phyloP scores from a whole-genome alignment of 2,797 vertebrate genomes.

The Eulemur rubriventer region DNA sequence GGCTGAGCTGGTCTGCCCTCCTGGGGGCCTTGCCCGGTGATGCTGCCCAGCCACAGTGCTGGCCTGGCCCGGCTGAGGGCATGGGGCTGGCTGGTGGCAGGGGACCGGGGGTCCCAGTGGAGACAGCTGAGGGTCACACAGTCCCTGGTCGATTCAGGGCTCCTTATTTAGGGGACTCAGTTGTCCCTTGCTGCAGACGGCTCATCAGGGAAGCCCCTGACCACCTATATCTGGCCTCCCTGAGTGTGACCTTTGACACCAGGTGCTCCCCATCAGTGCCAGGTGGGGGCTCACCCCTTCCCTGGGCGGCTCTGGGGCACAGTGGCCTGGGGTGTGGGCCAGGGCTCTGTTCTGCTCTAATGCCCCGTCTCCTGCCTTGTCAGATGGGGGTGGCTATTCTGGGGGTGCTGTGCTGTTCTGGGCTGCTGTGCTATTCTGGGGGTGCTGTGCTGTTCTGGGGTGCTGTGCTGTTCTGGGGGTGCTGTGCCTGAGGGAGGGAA shows the following conservation, averaged over 20 bases:
- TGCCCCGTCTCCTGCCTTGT: background rate
- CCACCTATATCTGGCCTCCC: background rate
- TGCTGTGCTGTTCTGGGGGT: background rate
- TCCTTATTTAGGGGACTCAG: background rate
- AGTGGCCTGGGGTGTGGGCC: background rate
- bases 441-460: background rate
- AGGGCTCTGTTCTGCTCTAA: background rate
- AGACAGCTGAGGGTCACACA: background rate
- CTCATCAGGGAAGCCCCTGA: background rate
- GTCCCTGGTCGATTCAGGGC: background rate
- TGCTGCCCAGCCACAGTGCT: too few relatives aligned
- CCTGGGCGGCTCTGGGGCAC: too few relatives aligned
- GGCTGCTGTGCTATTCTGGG: background rate
- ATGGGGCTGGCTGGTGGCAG: accelerated
- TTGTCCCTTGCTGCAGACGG: background rate
- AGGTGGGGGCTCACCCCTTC: background rate
- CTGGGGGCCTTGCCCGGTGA: background rate
- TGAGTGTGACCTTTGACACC: background rate
- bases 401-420: background rate
- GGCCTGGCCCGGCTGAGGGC: too few relatives aligned
- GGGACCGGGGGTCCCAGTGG: background rate
- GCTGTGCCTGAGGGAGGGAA: background rate
- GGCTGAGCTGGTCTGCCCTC: background rate
- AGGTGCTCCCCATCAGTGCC: background rate
- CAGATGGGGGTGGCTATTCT: background rate